Evolutionary conservation across 2,113 vertebrate species (phyloP), one percentile per base, ranked within the genome.

Genomic region (Leptosomus discolor): DNA sequence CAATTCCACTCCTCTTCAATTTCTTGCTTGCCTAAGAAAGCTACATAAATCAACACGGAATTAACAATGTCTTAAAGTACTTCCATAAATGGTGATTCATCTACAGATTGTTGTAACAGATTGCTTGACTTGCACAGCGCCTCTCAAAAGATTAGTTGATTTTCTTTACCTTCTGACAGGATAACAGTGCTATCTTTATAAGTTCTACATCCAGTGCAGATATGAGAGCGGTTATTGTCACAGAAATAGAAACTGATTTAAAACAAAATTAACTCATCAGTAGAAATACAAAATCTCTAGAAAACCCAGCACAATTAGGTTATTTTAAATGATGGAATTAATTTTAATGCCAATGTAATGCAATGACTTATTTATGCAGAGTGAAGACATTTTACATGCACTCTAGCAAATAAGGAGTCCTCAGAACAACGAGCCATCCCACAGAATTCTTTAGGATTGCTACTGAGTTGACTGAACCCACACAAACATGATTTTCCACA

Each of bases 391-490:
- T 88, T 77, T 58, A 73, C 84, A 77, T 17, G 75, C 54, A 96
- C 68, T 73, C 46, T 39, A 63, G 56, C 67, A 91, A 95, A 39
- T 14, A 80, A 29, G 48, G 56, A 92, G 73, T 73, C 56, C 76
- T 84, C 58, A 78, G 73, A 92, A 96, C 68, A 92, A 94, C 65
- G 23, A 96, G 4, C 46, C 80, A 53, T 69, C 88, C 83, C 93
- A 94, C 77, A 84, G 65, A 89, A 87, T 94, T 95, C 89, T 60
- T 89, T 60, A 78, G 51, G 39, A 81, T 32, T 91, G 95, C 94
- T 96, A 96, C 95, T 12, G 84, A 91, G 51, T 63, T 92, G 80
- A 95, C 80, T 70, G 73, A 94, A 89, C 46, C 84, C 93, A 91
- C 8, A 6, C 89, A 89, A 95, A 94, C 36, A 84, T 5, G 9